A percentile compares a stretch with the other conserved stretches of the same genome.
Conservation (phyloP, 2,888 invertebrate species). For the Polia nebulosa region DNA sequence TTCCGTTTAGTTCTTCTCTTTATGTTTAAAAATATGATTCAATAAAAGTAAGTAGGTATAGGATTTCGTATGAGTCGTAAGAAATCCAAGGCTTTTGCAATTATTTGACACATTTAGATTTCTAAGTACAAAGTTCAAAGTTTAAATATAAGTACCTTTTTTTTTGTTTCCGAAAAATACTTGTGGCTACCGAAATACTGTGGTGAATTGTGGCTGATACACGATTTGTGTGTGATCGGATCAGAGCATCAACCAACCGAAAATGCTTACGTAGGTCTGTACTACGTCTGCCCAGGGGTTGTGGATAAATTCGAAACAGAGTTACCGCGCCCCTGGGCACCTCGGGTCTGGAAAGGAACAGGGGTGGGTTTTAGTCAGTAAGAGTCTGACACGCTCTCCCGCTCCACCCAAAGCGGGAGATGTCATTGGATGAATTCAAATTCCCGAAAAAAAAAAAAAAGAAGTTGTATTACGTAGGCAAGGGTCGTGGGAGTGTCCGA, state of each 20-base stretch:
- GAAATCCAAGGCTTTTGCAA: slow-evolving; percentile 7
- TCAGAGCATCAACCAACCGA: background rate
- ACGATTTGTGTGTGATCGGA: background rate
- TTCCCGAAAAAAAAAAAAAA: too few relatives aligned
- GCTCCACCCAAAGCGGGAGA: too few relatives aligned
- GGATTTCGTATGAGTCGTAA: slow-evolving; percentile 13
- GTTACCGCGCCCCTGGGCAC: too few relatives aligned
- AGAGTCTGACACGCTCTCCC: too few relatives aligned
- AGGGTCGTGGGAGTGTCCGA: too few relatives aligned
- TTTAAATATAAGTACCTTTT: too few relatives aligned
- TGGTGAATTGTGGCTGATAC: background rate
- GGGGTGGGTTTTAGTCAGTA: too few relatives aligned
- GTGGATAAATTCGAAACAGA: too few relatives aligned
- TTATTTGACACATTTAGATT: slow-evolving; percentile 3
- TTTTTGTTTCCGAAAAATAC: background rate
- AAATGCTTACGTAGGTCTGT: background rate
- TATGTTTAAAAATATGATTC: slow-evolving; percentile 39
- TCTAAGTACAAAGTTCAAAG: background rate
- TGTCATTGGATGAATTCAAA: too few relatives aligned
- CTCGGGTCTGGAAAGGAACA: too few relatives aligned
- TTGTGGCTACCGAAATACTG: background rate
- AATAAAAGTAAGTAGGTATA: slow-evolving; percentile 33
- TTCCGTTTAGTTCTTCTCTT: slow-evolving; percentile 29
- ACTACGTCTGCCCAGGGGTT: too few relatives aligned
- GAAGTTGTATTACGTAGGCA: too few relatives aligned